A percentile compares a stretch with the other conserved stretches of the same genome.
Evolutionary conservation across 92 coral and sea anemone genomes (phyloP).

Genomic region (Pocillopora meandrina): DNA sequence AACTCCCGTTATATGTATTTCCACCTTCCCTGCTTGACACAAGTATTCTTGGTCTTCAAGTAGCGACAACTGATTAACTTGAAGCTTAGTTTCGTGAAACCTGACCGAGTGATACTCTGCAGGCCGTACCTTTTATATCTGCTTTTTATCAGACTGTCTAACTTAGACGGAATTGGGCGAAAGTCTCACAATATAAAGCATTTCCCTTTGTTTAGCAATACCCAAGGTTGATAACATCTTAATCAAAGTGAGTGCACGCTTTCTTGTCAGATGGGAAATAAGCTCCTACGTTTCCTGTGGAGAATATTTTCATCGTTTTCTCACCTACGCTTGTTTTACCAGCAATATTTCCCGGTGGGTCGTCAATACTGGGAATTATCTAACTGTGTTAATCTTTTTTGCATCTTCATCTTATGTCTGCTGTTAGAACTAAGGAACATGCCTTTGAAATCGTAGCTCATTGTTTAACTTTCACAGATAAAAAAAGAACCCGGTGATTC

Average conservation of each 20-base stretch:
- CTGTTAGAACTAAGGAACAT: not conserved
- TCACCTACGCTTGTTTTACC: constrained; percentile 20
- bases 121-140: constrained; percentile 24
- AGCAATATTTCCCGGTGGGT: constrained; percentile 34
- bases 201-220: constrained; percentile 26
- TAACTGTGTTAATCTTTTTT: constrained; percentile 31
- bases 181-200: constrained; percentile 17
- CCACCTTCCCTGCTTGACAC: not conserved
- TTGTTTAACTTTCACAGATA: not conserved
- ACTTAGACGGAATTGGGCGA: constrained; percentile 34
- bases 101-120: constrained; percentile 12
- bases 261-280: constrained; percentile 21
- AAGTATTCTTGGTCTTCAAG: constrained; percentile 3
- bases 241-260: constrained; percentile 21
- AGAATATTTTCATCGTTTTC: not conserved
- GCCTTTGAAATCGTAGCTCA: not conserved
- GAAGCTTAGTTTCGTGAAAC: not conserved
- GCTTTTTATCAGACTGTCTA: constrained; percentile 36
- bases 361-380: constrained; percentile 10
- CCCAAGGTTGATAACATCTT: constrained; percentile 18
- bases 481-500: not conserved
- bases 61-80: not conserved
- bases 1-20: not conserved
- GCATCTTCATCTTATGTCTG: not conserved
- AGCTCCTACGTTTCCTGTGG: constrained; percentile 20